Evolutionary conservation across 2,888 invertebrate species (phyloP).

Genomic region (Conistra vaccinii): DNA sequence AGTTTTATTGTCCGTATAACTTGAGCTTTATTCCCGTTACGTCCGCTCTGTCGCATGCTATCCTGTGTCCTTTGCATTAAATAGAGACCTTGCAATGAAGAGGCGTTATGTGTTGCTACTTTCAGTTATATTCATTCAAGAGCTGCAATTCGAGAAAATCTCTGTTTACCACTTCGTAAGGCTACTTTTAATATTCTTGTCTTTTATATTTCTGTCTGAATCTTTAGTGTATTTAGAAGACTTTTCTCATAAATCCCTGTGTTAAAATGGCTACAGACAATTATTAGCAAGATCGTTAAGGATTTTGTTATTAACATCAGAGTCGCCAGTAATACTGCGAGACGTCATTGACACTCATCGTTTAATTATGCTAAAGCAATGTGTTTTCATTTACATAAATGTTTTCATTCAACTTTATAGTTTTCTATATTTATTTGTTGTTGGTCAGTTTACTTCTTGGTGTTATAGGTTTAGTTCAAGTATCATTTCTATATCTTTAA

Average conservation of each 20-base stretch:
- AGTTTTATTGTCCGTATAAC: constrained; percentile 38
- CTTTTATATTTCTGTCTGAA: background rate
- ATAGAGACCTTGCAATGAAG: constrained; percentile 53
- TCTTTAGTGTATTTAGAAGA: background rate
- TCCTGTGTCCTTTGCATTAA: constrained; percentile 72
- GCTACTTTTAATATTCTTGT: background rate
- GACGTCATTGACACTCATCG: constrained; percentile 46
- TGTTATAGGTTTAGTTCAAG: no score
- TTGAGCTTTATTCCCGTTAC: constrained; percentile 69
- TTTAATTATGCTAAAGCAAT: constrained; percentile 55
- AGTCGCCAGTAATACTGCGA: constrained; percentile 30
- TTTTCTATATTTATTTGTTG: constrained; percentile 29
- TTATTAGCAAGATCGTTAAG: constrained; percentile 16
- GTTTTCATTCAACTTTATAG: constrained; percentile 45
- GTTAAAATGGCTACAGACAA: constrained; percentile 5
- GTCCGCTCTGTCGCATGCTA: constrained; percentile 66
- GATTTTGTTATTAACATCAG: constrained; percentile 28
- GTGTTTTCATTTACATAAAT: constrained; percentile 60
- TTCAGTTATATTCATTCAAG: background rate
- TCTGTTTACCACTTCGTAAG: background rate
- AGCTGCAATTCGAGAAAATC: background rate
- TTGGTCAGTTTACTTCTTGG: background rate
- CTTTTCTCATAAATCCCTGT: background rate
- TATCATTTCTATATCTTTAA: constrained; percentile 2
- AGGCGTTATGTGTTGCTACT: constrained; percentile 8